Base-by-base conservation (phyloP, 1,140 invertebrate species). In the Caenorhabditis latens region DNA sequence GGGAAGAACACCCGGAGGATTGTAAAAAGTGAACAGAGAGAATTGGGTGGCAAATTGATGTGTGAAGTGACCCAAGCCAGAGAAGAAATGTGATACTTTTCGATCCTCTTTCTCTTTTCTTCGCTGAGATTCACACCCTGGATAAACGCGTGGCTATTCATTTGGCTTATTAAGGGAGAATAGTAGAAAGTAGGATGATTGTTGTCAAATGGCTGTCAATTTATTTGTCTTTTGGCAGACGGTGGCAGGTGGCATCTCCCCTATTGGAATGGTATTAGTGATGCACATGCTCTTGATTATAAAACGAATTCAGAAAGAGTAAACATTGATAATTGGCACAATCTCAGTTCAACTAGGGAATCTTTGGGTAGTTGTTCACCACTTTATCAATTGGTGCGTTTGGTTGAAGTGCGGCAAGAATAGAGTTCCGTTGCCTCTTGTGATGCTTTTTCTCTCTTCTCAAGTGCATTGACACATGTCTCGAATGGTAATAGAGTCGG, bases 161-260 rank as follows among this genome's bases (percentile, higher is more conserved):
- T 79, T 79, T 79, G n/a, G 65, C 46, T 53, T 79, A 79, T 79
- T 79, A 79, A 24, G n/a, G 46, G 40, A 50, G 46, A 79, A 50
- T 50, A 79, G 19, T 19, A 50, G 19, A 48, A 50, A 11, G 0
- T 11, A n/a, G 19, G 43, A 24, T 79, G 71, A 71, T 71, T 71
- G 65, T 46, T 71, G 65, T 71, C 65, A 71, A 71, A 71, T 71
- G 65, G 65, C 71, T 79, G 71, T 50, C 71, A 79, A 79, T 79
- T 79, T 79, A 79, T 79, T 79, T 79, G 71, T 79, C 71, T 79
- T 79, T 79, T 79, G 71, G 71, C 71, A 79, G 71, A 79, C 71
- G 71, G 71, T 79, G 71, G 71, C 71, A 79, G 71, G 71, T 79
- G 71, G 71, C 71, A 50, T 79, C 71, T 32, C 46, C 14, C 4